Conservation (phyloP, 2,888 invertebrate species). For the Caenorhabditis doughertyi region DNA sequence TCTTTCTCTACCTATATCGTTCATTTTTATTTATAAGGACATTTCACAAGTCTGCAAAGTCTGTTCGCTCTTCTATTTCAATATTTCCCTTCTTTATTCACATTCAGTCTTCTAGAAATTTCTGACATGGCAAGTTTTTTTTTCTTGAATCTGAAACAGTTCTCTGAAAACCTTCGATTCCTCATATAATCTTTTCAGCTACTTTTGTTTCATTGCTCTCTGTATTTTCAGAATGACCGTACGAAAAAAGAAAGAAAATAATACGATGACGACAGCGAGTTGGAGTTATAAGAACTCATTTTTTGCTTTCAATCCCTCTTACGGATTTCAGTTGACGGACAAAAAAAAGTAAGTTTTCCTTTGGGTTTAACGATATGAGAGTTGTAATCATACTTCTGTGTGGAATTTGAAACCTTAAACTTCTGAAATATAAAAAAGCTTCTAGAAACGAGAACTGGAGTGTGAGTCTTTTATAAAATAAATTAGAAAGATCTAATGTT, state of each 20-base stretch:
- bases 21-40: not conserved
- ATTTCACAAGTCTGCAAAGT: not conserved
- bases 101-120: not conserved
- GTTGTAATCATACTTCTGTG: no score
- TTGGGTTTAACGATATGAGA: no score
- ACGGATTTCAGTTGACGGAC: constrained; percentile 65
- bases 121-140: constrained; percentile 49
- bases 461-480: no score
- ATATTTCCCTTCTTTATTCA: not conserved
- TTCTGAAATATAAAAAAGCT: no score
- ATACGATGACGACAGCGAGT: constrained; percentile 62
- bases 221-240: constrained; percentile 59
- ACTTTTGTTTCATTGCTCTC: not conserved
- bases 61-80: not conserved
- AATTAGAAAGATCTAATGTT: no score
- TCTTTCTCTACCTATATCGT: constrained; percentile 10
- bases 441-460: no score
- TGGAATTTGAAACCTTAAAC: no score
- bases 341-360: constrained; percentile 58
- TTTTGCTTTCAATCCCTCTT: constrained; percentile 69
- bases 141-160: not conserved
- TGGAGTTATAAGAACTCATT: constrained; percentile 70
- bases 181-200: not conserved
- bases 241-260: constrained; percentile 64
- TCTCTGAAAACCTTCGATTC: not conserved